Conservation (phyloP, 1,140 invertebrate genomes). For the Batillaria attramentaria region DNA sequence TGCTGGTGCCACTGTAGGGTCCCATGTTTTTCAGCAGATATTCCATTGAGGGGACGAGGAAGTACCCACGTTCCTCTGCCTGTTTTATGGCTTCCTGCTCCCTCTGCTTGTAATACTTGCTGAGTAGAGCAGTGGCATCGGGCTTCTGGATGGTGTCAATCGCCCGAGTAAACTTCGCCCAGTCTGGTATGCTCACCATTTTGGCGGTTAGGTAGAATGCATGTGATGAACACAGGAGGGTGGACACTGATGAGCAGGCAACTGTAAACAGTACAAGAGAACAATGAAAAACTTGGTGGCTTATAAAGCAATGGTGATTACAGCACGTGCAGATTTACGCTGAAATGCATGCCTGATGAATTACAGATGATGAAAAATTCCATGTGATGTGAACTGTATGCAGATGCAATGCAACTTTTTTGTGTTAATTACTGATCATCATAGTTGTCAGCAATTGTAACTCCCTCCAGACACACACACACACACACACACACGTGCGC, state of each 20-base stretch:
- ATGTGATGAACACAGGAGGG: background rate
- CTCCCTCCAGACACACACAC: too few species aligned
- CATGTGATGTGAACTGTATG: too few species aligned
- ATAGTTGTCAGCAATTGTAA: too few species aligned
- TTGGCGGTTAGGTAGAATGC: slow-evolving; percentile 24
- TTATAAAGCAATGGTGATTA: too few species aligned
- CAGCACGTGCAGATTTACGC: too few species aligned
- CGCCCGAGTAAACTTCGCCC: slow-evolving; percentile 61
- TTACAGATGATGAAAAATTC: too few species aligned
- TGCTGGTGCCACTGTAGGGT: slow-evolving; percentile 27
- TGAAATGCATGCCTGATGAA: too few species aligned
- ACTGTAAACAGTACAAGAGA: too few species aligned
- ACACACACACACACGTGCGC: too few species aligned
- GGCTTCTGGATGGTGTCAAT: slow-evolving; percentile 41
- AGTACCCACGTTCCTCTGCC: slow-evolving; percentile 60
- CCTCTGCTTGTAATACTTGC: slow-evolving; percentile 60
- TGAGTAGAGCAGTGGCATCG: slow-evolving; percentile 43
- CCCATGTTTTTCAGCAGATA: slow-evolving; percentile 48
- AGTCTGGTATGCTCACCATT: slow-evolving; percentile 70
- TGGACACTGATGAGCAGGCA: background rate
- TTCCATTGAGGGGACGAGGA: slow-evolving; percentile 54
- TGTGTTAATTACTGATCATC: too few species aligned
- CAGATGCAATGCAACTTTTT: too few species aligned
- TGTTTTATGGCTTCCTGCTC: slow-evolving; percentile 60
- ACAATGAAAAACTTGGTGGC: too few species aligned